Evolutionary conservation across 2,888 invertebrate species (phyloP), one percentile per base, ranked within the genome.

Genomic region (Thumatha senex): DNA sequence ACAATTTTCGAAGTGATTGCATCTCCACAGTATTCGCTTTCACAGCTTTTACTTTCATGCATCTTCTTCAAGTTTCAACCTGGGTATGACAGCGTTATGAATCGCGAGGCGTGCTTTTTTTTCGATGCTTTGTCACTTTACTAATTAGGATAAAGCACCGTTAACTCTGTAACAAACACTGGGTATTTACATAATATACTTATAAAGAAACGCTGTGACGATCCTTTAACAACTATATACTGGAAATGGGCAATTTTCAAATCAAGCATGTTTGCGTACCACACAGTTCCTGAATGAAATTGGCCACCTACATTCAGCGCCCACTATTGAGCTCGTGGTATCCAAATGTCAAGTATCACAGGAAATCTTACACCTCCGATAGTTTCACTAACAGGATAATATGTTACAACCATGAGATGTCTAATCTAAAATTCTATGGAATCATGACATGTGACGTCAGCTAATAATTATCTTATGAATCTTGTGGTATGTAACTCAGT

Each of bases 391-490:
- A 45, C 34, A 40, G 45, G 30, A 41, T 9, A 42, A 38, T 46
- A 46, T 42, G 49, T 53, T 50, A 42, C 40, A 43, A 49, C 0
- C 15, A 3, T 33, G 18, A 34, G 42, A 42, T 33, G 35, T 29
- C 40, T 33, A 40, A 34, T 31, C 15, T 36, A 46, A 51, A 13
- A 40, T 52, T 68, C 64, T 61, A 13, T 52, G 54, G 54, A 66
- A 56, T 50, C 18, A 24, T 24, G 18, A 24, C 43, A 48, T 50
- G 60, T 66, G 59, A 60, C 53, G 46, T 43, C 51, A 13, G 14
- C 50, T 4, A 24, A 24, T 24, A 24, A 24, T 24, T 24, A 24
- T 24, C 18, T 24, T 24, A 24, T 24, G 18, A 24, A 24, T 24
- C 18, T 24, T 35, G 35, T 43, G 7, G 39, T 49, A 1, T 43